Conservation (phyloP, 2,113 vertebrate species). For the Ivindomyrus marchei region DNA sequence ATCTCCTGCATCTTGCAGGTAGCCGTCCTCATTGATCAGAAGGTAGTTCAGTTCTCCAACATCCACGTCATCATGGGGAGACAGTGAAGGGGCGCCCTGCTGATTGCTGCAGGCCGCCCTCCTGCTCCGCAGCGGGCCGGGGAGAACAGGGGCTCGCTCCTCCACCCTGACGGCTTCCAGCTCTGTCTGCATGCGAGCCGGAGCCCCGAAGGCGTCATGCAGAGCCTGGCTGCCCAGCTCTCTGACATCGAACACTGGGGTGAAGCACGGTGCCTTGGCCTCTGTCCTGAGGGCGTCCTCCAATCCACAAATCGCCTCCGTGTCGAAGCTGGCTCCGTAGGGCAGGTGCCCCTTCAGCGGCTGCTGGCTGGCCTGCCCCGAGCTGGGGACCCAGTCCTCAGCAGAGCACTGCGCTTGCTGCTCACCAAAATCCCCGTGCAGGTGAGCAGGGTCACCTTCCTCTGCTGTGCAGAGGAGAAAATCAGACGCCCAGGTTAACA, state of each 20-base stretch:
- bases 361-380: constrained; percentile 41
- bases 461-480: background rate
- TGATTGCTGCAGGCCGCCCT: background rate
- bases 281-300: constrained; percentile 16
- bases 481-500: background rate
- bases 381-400: constrained; percentile 46
- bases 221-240: constrained; percentile 39
- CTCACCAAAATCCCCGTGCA: constrained; percentile 47
- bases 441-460: background rate
- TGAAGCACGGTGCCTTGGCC: constrained; percentile 42
- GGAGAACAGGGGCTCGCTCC: constrained; percentile 40
- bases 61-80: constrained; percentile 34
- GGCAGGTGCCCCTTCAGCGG: constrained; percentile 38
- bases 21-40: constrained; percentile 64
- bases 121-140: constrained; percentile 24
- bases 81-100: background rate
- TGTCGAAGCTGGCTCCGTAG: constrained; percentile 46
- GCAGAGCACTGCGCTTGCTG: constrained; percentile 49
- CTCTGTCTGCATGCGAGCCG: constrained; percentile 41
- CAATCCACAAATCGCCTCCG: constrained; percentile 48
- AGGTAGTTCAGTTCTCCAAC: constrained; percentile 53
- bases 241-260: constrained; percentile 44
- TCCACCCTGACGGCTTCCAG: constrained; percentile 35
- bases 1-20: constrained; percentile 51
- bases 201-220: constrained; percentile 38